Conservation (phyloP, 1,140 invertebrate species). For the Lethrus apterus region DNA sequence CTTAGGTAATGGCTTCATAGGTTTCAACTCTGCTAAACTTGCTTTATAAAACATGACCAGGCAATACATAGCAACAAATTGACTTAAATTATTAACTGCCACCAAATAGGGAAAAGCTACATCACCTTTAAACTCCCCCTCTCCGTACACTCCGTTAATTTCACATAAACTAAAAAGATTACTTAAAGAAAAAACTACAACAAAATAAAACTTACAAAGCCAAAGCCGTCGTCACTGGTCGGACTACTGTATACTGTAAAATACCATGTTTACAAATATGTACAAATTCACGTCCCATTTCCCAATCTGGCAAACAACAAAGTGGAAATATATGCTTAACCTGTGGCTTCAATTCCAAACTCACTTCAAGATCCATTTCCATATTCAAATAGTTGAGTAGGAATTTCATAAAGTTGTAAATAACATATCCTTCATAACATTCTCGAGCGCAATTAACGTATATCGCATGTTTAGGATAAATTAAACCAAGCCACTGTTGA, state of each 20-base stretch:
- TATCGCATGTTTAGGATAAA: constrained; percentile 77
- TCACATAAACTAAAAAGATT: constrained; percentile 71
- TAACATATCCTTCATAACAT: constrained; percentile 95
- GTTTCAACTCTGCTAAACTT: constrained; percentile 75
- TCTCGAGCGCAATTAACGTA: constrained; percentile 89
- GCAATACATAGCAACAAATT: constrained; percentile 95
- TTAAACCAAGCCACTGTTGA: constrained; percentile 72
- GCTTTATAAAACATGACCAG: constrained; percentile 90
- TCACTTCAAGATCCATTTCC: constrained; percentile 71
- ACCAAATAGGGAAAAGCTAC: constrained; percentile 87
- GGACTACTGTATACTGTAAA: constrained; percentile 85
- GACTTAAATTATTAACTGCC: constrained; percentile 87
- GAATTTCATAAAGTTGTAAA: constrained; percentile 97
- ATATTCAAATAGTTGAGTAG: constrained; percentile 84
- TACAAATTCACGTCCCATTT: constrained; percentile 84
- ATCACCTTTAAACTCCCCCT: constrained; percentile 78
- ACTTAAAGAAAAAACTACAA: constrained; percentile 14
- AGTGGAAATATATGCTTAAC: constrained; percentile 78
- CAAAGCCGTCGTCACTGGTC: constrained; percentile 81
- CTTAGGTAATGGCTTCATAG: constrained; percentile 90
- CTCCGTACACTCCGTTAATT: constrained; percentile 75
- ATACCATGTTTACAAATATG: constrained; percentile 95
- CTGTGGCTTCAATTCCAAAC: constrained; percentile 76
- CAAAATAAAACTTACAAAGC: constrained; percentile 63
- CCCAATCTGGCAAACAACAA: constrained; percentile 77